phyloP scores from a whole-genome alignment of 2,113 vertebrate species.

The Aegithalos caudatus region DNA sequence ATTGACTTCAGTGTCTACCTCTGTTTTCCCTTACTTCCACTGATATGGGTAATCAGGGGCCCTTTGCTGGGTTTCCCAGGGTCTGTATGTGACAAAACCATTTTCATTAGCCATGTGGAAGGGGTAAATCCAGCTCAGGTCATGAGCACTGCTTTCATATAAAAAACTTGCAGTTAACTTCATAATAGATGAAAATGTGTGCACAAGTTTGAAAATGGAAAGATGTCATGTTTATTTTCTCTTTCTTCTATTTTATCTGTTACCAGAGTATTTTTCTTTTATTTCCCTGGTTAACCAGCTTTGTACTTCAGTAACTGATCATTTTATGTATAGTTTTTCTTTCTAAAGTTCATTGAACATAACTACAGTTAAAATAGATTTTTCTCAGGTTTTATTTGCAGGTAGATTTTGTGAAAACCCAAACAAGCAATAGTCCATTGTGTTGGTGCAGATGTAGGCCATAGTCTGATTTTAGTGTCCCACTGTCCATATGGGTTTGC shows the following conservation, averaged over 20 bases:
- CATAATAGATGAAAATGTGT: not conserved
- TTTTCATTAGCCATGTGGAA: not conserved
- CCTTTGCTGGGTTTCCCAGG: not conserved
- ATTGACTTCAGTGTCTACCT: not conserved
- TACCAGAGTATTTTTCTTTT: not conserved
- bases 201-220: not conserved
- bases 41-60: not conserved
- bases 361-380: not conserved
- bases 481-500: not conserved
- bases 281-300: not conserved
- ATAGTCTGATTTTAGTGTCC: not conserved
- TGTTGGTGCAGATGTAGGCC: not conserved
- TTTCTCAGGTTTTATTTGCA: not conserved
- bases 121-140: not conserved
- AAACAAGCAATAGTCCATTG: not conserved
- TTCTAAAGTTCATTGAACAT: not conserved
- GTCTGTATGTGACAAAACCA: accelerated
- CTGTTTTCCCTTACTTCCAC: not conserved
- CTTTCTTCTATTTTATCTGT: not conserved
- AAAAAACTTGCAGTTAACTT: not conserved
- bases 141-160: not conserved
- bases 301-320: not conserved
- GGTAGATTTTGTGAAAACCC: not conserved
- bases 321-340: not conserved
- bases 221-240: not conserved